Evolutionary conservation across 2,113 vertebrate genomes (phyloP), one percentile per base, ranked within the genome.

Genomic region (Xyrauchen texanus): DNA sequence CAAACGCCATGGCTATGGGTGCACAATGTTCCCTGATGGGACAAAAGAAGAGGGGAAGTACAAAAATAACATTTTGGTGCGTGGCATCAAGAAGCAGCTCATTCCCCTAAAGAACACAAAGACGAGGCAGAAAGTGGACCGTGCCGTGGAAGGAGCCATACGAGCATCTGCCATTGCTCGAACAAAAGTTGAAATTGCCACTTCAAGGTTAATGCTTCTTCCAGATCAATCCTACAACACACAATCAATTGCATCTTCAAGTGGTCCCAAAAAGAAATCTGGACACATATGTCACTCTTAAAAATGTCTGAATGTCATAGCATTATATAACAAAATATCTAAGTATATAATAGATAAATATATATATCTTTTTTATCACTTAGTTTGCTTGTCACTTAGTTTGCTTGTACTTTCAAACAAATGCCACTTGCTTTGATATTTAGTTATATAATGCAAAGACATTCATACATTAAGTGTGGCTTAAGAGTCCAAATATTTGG

Each of bases 181-280:
- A 94, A 98, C 97, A 74, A 98, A 98, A 93, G 96, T 98, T 83
- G 97, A 98, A 87, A 98, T 98, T 68, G 97, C 97, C 74, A 95
- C 95, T 61, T 98, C 97, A 53, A 98, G 97, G 97, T 98, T 93
- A 82, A 70, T 16, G 6, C 66, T 2, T 11, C n/a, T 4, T 46
- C 1, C 3, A 79, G 15, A 3, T 49, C 15, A 4, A 52, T 61
- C 7, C 68, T 21, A 74, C 71, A 51, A 15, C 60, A 9, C 60
- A 63, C 7, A 34, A 13, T 58, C 55, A 75, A 9, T 34, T 10
- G 3, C 15, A 76, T 5, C 13, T 46, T 0, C 61, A 1, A 34
- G 21, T 34, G 21, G 21, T 34, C 21, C 21, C 21, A 34, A 34
- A 34, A 34, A 34, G 21, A 34, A 34, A 34, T 34, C 21, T 34